These are phyloP conservation scores for Smutsia gigantea DNA, from an alignment of 2,797 vertebrate species.

Conservation along the genomic window DNA sequence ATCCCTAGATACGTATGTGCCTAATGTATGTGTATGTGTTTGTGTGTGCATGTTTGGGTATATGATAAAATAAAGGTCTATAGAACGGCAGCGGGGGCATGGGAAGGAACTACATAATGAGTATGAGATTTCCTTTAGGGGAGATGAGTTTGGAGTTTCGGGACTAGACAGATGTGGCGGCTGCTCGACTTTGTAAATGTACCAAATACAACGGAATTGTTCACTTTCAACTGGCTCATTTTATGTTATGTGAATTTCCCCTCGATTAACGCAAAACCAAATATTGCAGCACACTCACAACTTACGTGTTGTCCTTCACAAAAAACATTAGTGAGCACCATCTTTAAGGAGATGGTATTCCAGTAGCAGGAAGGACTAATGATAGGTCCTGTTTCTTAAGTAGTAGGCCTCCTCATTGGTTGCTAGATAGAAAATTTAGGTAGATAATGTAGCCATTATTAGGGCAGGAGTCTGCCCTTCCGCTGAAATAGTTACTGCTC, in stretches of 20 bases:
- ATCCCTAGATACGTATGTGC: background rate
- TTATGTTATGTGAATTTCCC: background rate
- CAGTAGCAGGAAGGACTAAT: background rate
- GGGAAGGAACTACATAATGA: background rate
- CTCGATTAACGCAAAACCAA: background rate
- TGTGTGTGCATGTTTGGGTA: background rate
- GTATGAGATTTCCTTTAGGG: background rate
- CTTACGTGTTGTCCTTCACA: background rate
- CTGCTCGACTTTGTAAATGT: background rate
- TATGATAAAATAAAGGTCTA: background rate
- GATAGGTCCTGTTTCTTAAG: background rate
- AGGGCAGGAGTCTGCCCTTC: background rate
- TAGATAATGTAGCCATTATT: background rate
- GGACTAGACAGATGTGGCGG: background rate
- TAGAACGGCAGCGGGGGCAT: background rate
- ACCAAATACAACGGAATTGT: background rate
- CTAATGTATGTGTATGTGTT: rapidly evolving
- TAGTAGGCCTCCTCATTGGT: background rate
- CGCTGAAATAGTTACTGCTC: background rate
- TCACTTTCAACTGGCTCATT: slow-evolving; percentile 8
- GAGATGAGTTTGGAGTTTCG: background rate
- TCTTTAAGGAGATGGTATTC: background rate
- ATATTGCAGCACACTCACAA: background rate
- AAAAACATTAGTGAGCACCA: background rate
- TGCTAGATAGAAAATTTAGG: background rate